Percentiles rank a stretch among this genome's conserved stretches.
phyloP scores from a whole-genome alignment of 2,113 vertebrate species.

The Anhinga rufa region DNA sequence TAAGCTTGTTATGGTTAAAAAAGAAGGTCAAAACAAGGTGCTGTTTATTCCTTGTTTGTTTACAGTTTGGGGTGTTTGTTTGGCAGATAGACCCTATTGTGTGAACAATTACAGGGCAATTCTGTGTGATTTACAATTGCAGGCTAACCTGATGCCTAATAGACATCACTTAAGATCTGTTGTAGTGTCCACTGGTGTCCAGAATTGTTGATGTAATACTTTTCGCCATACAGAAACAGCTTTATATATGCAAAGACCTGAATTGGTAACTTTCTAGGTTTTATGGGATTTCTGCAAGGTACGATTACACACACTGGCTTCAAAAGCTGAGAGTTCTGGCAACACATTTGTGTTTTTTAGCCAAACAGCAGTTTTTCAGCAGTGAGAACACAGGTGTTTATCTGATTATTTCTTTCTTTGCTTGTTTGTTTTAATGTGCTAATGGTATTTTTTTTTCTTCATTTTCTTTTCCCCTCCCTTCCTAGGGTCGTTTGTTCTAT shows the following conservation, averaged over 20 bases:
- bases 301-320: not conserved
- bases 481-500: conserved; percentile 77
- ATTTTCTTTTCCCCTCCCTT: not conserved
- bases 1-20: conserved; percentile 73
- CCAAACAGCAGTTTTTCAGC: no score
- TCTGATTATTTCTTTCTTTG: not conserved
- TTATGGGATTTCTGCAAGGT: not conserved
- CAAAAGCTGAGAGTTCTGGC: not conserved
- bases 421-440: not conserved
- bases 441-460: not conserved
- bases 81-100: rapidly evolving
- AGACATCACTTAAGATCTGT: not conserved
- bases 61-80: not conserved
- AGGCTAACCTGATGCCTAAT: not conserved
- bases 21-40: conserved; percentile 80
- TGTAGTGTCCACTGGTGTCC: not conserved
- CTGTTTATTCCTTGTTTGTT: not conserved
- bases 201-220: not conserved
- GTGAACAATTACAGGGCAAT: not conserved
- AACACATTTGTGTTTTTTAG: not conserved
- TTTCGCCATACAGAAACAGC: not conserved
- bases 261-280: not conserved
- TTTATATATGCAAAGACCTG: not conserved
- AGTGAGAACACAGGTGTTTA: not conserved
- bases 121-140: not conserved